Percentiles rank a stretch among this genome's conserved stretches.
Conservation (phyloP, 2,888 invertebrate species). For the Drosophila phalerata region DNA sequence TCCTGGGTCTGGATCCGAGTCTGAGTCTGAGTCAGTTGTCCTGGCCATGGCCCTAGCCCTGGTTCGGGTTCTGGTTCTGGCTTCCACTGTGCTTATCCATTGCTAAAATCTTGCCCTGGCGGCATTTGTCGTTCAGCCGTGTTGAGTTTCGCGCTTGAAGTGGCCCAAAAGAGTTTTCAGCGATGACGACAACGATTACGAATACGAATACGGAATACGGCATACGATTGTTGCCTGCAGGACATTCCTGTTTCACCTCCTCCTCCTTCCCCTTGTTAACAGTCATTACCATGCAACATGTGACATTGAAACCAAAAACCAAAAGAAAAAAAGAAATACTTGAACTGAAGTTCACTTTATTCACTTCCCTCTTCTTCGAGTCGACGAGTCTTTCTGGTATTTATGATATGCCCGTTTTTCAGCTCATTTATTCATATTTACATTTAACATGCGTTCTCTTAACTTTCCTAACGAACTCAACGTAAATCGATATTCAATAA, state of each 20-base stretch:
- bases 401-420: constrained; percentile 60
- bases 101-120: constrained; percentile 66
- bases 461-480: constrained; percentile 70
- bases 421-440: constrained; percentile 80
- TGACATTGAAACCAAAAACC: constrained; percentile 74
- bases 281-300: constrained; percentile 65
- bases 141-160: constrained; percentile 74
- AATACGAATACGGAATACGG: constrained; percentile 39
- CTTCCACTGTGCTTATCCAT: constrained; percentile 59
- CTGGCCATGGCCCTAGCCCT: constrained; percentile 3
- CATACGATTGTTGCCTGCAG: constrained; percentile 53
- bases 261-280: not conserved
- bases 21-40: constrained; percentile 7
- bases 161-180: constrained; percentile 53
- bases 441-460: constrained; percentile 75
- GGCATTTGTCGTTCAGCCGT: constrained; percentile 54
- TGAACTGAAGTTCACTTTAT: constrained; percentile 24
- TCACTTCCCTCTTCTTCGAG: constrained; percentile 1
- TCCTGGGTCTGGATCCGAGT: constrained; percentile 21
- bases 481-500: constrained; percentile 84
- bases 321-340: constrained; percentile 16
- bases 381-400: constrained; percentile 26
- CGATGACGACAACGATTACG: constrained; percentile 34
- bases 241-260: constrained; percentile 38
- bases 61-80: not conserved